Evolutionary conservation across 2,113 vertebrate genomes (phyloP).

Genomic region (Melospiza georgiana): DNA sequence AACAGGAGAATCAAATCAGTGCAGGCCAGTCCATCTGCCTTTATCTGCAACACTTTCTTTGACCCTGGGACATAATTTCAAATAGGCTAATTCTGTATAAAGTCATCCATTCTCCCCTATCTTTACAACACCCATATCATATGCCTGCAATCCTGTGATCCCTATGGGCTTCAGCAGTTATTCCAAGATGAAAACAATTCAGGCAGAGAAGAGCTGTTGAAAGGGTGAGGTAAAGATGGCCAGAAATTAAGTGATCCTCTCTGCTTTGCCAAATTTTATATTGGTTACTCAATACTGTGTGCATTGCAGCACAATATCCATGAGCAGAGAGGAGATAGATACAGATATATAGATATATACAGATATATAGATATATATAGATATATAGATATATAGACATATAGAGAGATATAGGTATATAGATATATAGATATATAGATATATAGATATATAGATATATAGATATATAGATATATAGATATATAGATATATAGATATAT

Average conservation of each 20-base stretch:
- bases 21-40: background rate
- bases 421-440: background rate
- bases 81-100: background rate
- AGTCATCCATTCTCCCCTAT: background rate
- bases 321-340: background rate
- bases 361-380: too few relatives aligned
- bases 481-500: fast-evolving
- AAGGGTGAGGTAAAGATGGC: background rate
- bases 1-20: constrained; percentile 15
- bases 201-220: background rate
- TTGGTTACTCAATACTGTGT: background rate
- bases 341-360: too few relatives aligned
- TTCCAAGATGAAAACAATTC: background rate
- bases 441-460: background rate
- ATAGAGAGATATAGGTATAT: fast-evolving
- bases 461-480: fast-evolving
- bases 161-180: background rate
- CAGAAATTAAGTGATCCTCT: background rate
- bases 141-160: background rate
- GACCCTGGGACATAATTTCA: background rate
- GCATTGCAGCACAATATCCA: background rate
- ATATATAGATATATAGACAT: background rate
- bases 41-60: background rate
- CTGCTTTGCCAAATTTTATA: background rate
- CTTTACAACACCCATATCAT: background rate